Evolutionary conservation across 2,888 invertebrate genomes (phyloP).

Genomic region (Callosobruchus maculatus): DNA sequence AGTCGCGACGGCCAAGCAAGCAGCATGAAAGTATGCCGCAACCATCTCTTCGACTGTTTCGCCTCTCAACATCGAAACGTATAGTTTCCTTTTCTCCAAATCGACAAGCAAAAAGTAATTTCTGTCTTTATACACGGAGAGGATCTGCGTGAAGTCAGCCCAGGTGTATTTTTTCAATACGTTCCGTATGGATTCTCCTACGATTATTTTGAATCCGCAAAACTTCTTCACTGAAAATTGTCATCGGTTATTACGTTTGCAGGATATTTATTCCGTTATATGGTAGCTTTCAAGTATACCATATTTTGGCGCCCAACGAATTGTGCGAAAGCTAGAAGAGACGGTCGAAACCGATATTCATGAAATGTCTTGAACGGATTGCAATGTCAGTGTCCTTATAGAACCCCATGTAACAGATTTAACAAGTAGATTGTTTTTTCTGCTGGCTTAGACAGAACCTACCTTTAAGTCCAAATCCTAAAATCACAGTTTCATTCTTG

Average conservation of each 20-base stretch:
- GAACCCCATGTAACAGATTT: too few relatives aligned
- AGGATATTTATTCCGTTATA: too few relatives aligned
- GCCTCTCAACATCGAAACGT: conserved; percentile 56
- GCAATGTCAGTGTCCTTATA: too few relatives aligned
- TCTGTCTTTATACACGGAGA: conserved; percentile 49
- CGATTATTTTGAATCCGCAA: conserved; percentile 60
- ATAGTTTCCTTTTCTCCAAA: conserved; percentile 50
- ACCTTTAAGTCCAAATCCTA: conserved; percentile 53
- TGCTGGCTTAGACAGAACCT: too few relatives aligned
- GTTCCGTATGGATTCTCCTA: conserved; percentile 56
- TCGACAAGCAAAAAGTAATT: conserved; percentile 58
- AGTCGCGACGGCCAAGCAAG: conserved; percentile 52
- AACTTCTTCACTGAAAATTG: conserved; percentile 54
- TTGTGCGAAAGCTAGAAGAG: too few relatives aligned
- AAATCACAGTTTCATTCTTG: conserved; percentile 65
- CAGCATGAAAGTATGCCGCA: conserved; percentile 67
- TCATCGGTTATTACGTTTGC: background rate
- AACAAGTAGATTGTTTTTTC: too few relatives aligned
- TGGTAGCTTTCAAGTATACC: too few relatives aligned
- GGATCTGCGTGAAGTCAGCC: conserved; percentile 46
- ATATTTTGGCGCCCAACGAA: too few relatives aligned
- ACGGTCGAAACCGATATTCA: too few relatives aligned
- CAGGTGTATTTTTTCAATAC: conserved; percentile 21
- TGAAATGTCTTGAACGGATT: too few relatives aligned
- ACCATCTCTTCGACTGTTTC: conserved; percentile 56